Evolutionary conservation across 2,113 vertebrate species (phyloP).

Genomic region (Cyphomyrus discorhynchus): DNA sequence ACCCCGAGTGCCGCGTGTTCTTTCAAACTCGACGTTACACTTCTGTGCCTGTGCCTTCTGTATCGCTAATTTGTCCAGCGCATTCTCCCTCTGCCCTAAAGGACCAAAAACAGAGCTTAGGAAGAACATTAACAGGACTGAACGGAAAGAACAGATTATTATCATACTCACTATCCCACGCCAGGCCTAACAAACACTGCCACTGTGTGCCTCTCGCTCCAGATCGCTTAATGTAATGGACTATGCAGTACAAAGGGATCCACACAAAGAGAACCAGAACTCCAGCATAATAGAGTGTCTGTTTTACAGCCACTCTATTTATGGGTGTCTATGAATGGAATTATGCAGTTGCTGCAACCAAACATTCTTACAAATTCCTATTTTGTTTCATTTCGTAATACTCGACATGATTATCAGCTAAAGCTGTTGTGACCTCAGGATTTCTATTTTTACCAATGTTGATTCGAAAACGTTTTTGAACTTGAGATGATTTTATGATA

Average conservation of each 20-base stretch:
- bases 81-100: not conserved
- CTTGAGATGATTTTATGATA: not conserved
- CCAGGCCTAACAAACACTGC: not conserved
- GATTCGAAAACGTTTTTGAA: not conserved
- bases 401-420: not conserved
- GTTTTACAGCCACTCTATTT: not conserved
- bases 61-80: not conserved
- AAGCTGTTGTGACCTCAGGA: not conserved
- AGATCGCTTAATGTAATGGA: not conserved
- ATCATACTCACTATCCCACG: not conserved
- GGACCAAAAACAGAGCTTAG: not conserved
- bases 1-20: not conserved
- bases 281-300: not conserved
- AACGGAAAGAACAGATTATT: constrained; percentile 9
- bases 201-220: not conserved
- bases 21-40: not conserved
- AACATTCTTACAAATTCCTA: not conserved
- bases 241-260: not conserved
- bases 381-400: constrained; percentile 1
- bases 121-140: not conserved
- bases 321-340: not conserved
- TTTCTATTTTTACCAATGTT: not conserved
- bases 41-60: not conserved
- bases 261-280: not conserved
- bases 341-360: not conserved